phyloP scores from a whole-genome alignment of 2,888 invertebrate species.

The Macaria notata region DNA sequence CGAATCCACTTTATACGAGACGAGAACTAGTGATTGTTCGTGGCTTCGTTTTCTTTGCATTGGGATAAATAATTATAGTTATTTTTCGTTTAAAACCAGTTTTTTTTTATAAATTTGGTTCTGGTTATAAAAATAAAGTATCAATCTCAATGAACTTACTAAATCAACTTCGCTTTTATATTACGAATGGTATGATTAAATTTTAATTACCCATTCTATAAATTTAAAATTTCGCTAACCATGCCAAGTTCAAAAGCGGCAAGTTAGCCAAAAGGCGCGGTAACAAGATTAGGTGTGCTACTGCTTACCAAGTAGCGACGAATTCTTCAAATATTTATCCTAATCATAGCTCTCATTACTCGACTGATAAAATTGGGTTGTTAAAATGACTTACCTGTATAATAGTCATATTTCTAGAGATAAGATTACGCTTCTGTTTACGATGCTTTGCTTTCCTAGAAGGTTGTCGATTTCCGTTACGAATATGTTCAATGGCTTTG shows the following conservation, averaged over 20 bases:
- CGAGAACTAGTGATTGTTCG: no score
- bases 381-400: constrained; percentile 3
- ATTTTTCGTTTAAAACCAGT: neutral
- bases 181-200: neutral
- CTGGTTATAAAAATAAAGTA: no score
- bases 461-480: constrained; percentile 2
- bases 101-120: neutral
- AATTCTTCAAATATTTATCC: constrained; percentile 9
- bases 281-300: constrained; percentile 3
- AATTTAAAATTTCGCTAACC: neutral
- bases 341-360: constrained; percentile 12
- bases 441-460: constrained; percentile 15
- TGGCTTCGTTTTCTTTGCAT: no score
- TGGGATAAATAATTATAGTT: no score
- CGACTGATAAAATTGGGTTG: constrained; percentile 14
- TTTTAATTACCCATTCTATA: neutral
- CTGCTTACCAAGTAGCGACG: neutral
- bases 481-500: neutral
- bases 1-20: neutral
- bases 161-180: no score
- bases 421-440: constrained; percentile 32
- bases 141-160: no score
- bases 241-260: neutral
- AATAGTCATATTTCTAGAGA: constrained; percentile 21
- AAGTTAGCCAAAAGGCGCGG: constrained; percentile 1